Evolutionary conservation across 1,140 invertebrate species (phyloP), one percentile per base, ranked within the genome.

Genomic region (Lepidurus apus): DNA sequence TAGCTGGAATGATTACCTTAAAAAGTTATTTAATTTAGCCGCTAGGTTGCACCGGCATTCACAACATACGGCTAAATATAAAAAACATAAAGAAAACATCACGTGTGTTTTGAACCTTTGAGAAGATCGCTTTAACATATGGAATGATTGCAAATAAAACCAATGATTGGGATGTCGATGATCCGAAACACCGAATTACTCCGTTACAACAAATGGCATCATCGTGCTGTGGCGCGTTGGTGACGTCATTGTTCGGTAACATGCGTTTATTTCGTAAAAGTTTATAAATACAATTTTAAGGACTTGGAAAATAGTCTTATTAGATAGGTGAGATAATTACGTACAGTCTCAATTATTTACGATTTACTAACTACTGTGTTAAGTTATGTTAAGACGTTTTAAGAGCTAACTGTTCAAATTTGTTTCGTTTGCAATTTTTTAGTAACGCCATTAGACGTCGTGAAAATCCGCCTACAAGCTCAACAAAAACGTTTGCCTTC

Each of bases 371-470:
- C 53, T 79, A 75, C 45, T 79, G 65, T 45, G 24, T 26, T 79
- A 47, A 80, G 6, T 45, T 13, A 34, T 3, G 34, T 34, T 34
- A 34, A 4, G 34, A 4, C 4, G 26, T 26, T 26, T 1, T 26
- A 26, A 26, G 26, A 26, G 26, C 1, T 26, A 26, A 26, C 26
- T 26, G 26, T 26, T 26, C n/a, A 26, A 26, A 26, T 26, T 77
- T 65, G 42, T 79, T 47, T 79, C 73, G 24, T 74, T 74, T 78
- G 43, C 34, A 44, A 34, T 77, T 21, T 80, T 77, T 78, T 84
- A 98, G 97, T 99, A 83, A 99, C 98, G 7, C 98, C 98, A 0
- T 86, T 99, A 80, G 98, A 99, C 90, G 98, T 99, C 34, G 95
- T 99, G 0, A 99, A 99, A 88, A 98, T 98, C 80, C 89, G 98